Base-by-base conservation (phyloP, 2,113 vertebrate species). In the Ceyx margarethae region DNA sequence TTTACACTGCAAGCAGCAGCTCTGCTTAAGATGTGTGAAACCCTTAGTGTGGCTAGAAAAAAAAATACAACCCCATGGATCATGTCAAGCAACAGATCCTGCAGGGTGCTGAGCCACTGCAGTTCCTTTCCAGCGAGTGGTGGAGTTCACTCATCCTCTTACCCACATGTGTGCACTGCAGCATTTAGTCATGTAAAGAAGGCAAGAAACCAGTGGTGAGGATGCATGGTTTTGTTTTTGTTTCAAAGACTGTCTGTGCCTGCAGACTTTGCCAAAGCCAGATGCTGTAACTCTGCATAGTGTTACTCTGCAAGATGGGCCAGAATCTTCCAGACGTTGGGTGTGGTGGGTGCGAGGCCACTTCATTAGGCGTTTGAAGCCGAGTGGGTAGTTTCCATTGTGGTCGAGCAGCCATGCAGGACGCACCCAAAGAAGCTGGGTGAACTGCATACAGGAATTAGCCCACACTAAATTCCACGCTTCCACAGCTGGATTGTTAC, bases 351-450 rank as follows among this genome's bases (percentile, higher is more conserved):
- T 93, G 92, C 90, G 6, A 96, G 93, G 94, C 92, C 29, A 1
- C 76, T 66, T 81, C 94, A 91, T 96, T 95, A 95, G 91, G 82
- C 80, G 90, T 95, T 94, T 95, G 95, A 95, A 95, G 91, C 93
- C 91, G 94, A 58, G 76, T 95, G 93, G 92, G 93, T 91, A 90
- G 88, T 95, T 96, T 95, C 95, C 90, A 95, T 91, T 95, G 95
- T 94, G 94, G 93, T 95, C 88, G 92, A 92, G 95, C 81, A 95
- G 85, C 91, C 91, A 61, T 78, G 88, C 73, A 91, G 73, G 90
- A 94, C 90, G 66, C 95, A 94, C 93, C 95, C 95, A 93, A 45
- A 93, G 69, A 81, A 83, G 88, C 68, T 57, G 91, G 75, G 90
- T 84, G 90, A 94, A 90, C 81, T 87, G 79, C 64, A 69, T 48